Evolutionary conservation across 2,888 invertebrate genomes (phyloP), one percentile per base, ranked within the genome.

Genomic region (Oxycera nigricornis): DNA sequence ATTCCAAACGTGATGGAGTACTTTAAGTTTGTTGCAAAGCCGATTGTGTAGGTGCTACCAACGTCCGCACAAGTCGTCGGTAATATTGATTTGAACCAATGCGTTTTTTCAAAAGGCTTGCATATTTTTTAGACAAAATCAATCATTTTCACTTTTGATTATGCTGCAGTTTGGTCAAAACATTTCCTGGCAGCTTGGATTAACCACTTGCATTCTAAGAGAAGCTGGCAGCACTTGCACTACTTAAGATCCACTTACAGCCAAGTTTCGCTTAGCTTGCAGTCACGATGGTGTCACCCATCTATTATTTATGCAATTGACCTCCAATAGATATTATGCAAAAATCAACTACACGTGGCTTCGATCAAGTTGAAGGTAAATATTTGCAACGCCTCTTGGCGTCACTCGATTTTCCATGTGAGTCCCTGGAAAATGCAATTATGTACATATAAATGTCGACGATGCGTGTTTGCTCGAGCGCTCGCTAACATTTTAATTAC

Each of bases 321-420:
- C 70, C 70, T 52, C 70, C 31, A 31, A 35, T 70, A 70, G 31
- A 35, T n/a, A 41, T 41, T 28, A 70, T 70, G 70, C 70, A 70
- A 70, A 55, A 70, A 52, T 70, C 55, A 70, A 31, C 55, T 55
- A 70, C 70, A 70, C 55, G 70, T 70, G 70, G 22, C 24, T 14
- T 24, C 55, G 70, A 55, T 55, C 70, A 70, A 70, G 70, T 70
- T 70, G 52, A 70, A 70, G 70, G 70, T 70, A 70, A 70, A 30
- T 55, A 65, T 70, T 31, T 52, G 31, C 22, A 52, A 17, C 55
- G 70, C 20, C 22, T 30, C 20, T 39, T 68, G 50, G 24, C 68
- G 24, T 50, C 68, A 68, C 17, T 22, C 35, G 11, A 35, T 35
- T 35, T 35, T 35, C 11, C 35, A 17, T 46, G 4, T 46, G 6